Percentiles rank a stretch among this genome's conserved stretches.
Evolutionary conservation across 2,797 vertebrate genomes (phyloP).

Genomic region (Schizopygopsis malacanthus): DNA sequence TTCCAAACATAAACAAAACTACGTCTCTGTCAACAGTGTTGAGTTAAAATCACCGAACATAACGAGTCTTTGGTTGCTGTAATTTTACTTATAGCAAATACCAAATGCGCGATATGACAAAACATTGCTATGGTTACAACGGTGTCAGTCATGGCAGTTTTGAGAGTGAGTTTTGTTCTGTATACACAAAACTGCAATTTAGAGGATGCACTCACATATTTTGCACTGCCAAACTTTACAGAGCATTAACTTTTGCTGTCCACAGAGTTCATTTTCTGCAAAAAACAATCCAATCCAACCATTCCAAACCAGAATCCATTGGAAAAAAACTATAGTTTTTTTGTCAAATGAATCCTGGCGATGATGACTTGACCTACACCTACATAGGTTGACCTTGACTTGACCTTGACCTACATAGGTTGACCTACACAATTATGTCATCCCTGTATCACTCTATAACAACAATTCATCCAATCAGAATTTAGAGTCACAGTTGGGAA

Average conservation of each 20-base stretch:
- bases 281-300: background rate
- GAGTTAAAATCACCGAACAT: too few species aligned
- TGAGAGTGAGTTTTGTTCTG: background rate
- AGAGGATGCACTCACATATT: background rate
- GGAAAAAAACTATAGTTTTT: background rate
- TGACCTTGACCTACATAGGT: too few species aligned
- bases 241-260: background rate
- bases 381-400: too few species aligned
- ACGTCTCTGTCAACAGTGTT: too few species aligned
- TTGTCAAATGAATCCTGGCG: background rate
- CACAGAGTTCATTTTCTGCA: background rate
- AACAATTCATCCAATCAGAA: background rate
- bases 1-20: background rate
- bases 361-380: background rate
- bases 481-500: background rate
- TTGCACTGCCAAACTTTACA: background rate
- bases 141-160: background rate
- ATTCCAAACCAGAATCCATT: background rate
- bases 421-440: background rate
- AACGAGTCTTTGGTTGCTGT: too few species aligned
- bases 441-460: background rate
- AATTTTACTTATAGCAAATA: too few species aligned
- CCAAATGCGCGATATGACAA: background rate
- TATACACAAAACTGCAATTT: background rate
- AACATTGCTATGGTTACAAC: background rate